Conservation (phyloP, 1,140 invertebrate genomes). For the Cydia strobilella region DNA sequence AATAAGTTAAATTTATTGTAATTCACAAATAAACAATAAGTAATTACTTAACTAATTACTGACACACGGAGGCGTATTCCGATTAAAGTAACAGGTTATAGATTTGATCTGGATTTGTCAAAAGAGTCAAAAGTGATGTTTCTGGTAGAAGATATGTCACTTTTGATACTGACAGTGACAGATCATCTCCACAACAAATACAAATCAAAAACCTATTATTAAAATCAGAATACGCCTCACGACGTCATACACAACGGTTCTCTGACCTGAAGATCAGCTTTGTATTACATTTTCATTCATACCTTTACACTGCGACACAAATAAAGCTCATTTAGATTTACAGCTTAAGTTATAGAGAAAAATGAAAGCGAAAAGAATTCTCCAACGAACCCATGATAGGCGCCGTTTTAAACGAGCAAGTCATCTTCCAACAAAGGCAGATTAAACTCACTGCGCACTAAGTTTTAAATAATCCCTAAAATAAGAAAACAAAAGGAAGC, state of each 20-base stretch:
- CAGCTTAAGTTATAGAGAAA: constrained; percentile 43
- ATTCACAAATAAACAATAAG: neutral
- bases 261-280: constrained; percentile 9
- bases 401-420: constrained; percentile 48
- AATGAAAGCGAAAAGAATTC: constrained; percentile 48
- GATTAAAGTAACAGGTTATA: no score
- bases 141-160: no score
- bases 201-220: no score
- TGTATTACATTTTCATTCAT: constrained; percentile 49
- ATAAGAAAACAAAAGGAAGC: constrained; percentile 57
- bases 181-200: no score
- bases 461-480: constrained; percentile 57
- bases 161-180: no score
- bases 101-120: no score
- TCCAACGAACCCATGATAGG: constrained; percentile 35
- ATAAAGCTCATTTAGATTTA: constrained; percentile 56
- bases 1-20: no score
- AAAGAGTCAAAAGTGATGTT: no score
- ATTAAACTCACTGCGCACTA: constrained; percentile 52
- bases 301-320: constrained; percentile 52
- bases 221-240: no score
- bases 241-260: neutral
- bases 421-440: constrained; percentile 53
- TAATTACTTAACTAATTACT: neutral
- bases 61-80: neutral